Conservation (phyloP, 2,888 invertebrate genomes). For the Caenorhabditis virilis region DNA sequence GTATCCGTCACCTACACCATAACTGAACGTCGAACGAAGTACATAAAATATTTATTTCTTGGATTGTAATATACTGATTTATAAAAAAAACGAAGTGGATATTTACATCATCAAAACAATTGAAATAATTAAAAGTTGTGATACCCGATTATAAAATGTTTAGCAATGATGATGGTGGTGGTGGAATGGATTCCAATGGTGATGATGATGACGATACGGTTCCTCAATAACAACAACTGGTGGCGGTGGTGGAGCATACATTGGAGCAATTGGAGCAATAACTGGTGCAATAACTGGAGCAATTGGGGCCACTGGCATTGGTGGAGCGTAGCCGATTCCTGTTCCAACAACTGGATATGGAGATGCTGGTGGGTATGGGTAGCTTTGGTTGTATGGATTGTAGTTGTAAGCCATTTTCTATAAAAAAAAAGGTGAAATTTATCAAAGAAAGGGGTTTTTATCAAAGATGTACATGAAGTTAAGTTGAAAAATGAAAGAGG, state of each 20-base stretch:
- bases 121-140: too few species aligned
- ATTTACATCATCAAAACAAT: too few species aligned
- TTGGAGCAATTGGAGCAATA: conserved; percentile 15
- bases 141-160: too few species aligned
- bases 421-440: too few species aligned
- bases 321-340: conserved; percentile 12
- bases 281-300: conserved; percentile 16
- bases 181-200: conserved; percentile 31
- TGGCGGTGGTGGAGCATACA: conserved; percentile 24
- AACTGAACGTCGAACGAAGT: too few species aligned
- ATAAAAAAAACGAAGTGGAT: too few species aligned
- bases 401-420: conserved; percentile 39
- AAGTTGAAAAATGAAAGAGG: too few species aligned
- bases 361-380: conserved; percentile 24
- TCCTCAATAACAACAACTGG: conserved; percentile 39
- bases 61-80: too few species aligned
- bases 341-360: conserved; percentile 8
- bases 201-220: conserved; percentile 34
- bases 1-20: too few species aligned
- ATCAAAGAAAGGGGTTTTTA: too few species aligned
- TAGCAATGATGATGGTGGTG: conserved; percentile 38
- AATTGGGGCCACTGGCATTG: conserved; percentile 13
- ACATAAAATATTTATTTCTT: too few species aligned
- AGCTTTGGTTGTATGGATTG: conserved; percentile 33
- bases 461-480: too few species aligned